These are phyloP conservation scores for Eugnorisma glareosa DNA, from an alignment of 2,888 invertebrate species.

Conservation along the genomic window DNA sequence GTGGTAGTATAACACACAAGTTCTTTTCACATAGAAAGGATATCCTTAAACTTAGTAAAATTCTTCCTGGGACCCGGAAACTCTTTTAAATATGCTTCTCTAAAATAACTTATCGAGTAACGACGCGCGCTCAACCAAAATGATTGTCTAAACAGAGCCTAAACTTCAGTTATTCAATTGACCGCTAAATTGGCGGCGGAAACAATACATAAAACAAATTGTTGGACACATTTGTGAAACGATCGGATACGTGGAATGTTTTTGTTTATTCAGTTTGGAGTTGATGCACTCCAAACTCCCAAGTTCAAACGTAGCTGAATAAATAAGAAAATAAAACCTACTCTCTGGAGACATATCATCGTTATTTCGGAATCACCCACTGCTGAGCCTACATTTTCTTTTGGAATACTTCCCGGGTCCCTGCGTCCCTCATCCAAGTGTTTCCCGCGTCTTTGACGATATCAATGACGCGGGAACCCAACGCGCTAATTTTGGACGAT, in stretches of 20 bases:
- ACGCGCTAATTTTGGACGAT: not conserved
- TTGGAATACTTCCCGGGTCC: not conserved
- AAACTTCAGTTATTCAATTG: slow-evolving; percentile 52
- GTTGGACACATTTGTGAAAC: slow-evolving; percentile 29
- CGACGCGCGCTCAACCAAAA: not conserved
- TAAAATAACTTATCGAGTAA: not conserved
- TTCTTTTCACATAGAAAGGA: not conserved
- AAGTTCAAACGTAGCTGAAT: not conserved
- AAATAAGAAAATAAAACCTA: not conserved
- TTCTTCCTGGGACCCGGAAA: not conserved
- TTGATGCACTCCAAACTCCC: not conserved
- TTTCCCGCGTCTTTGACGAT: not conserved
- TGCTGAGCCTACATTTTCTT: not conserved
- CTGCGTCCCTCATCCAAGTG: not conserved
- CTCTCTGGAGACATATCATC: not conserved
- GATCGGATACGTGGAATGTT: not conserved
- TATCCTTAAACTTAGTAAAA: not conserved
- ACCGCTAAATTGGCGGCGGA: slow-evolving; percentile 56
- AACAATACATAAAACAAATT: slow-evolving; percentile 51
- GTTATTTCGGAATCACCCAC: not conserved
- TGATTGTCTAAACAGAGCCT: slow-evolving; percentile 1
- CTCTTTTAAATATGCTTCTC: not conserved
- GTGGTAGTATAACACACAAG: no score
- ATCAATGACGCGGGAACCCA: not conserved
- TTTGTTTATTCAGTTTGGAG: slow-evolving; percentile 3